Percentiles rank a stretch among this genome's conserved stretches.
phyloP scores from a whole-genome alignment of 1,140 invertebrate genomes.

The Neuroterus valhalla region DNA sequence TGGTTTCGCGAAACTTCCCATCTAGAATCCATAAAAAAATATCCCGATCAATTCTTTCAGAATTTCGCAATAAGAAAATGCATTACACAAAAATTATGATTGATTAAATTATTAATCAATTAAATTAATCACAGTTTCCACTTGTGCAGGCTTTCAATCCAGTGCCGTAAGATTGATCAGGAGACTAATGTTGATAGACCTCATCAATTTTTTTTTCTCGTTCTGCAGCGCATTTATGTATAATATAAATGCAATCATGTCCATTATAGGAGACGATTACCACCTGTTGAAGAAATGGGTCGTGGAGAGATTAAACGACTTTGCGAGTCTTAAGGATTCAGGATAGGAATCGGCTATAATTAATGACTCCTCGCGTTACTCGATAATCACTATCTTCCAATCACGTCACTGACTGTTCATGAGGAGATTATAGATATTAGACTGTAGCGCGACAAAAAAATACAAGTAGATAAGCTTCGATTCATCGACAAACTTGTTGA shows the following conservation, averaged over 20 bases:
- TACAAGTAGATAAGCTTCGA: slow-evolving; percentile 34
- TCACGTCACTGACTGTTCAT: slow-evolving; percentile 52
- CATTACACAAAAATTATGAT: too few relatives aligned
- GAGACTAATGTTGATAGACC: neutral
- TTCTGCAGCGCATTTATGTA: neutral
- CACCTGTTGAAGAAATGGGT: slow-evolving; percentile 64
- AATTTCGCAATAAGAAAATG: too few relatives aligned
- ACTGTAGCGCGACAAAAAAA: slow-evolving; percentile 16
- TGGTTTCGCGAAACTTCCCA: too few relatives aligned
- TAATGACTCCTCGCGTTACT: slow-evolving; percentile 61
- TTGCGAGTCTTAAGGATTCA: slow-evolving; percentile 38
- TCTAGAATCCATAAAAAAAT: too few relatives aligned
- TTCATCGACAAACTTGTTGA: slow-evolving; percentile 37
- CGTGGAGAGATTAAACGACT: slow-evolving; percentile 55
- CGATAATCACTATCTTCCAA: slow-evolving; percentile 60
- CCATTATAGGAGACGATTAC: slow-evolving; percentile 46
- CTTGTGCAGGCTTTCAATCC: neutral
- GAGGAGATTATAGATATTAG: slow-evolving; percentile 35
- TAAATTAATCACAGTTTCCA: neutral
- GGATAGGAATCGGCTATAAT: slow-evolving; percentile 54
- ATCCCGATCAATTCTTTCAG: too few relatives aligned
- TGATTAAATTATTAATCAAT: too few relatives aligned
- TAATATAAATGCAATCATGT: slow-evolving; percentile 16
- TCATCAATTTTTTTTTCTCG: slow-evolving; percentile 4
- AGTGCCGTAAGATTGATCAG: neutral